Evolutionary conservation across 2,888 invertebrate genomes (phyloP).

Genomic region (Sialis lutaria): DNA sequence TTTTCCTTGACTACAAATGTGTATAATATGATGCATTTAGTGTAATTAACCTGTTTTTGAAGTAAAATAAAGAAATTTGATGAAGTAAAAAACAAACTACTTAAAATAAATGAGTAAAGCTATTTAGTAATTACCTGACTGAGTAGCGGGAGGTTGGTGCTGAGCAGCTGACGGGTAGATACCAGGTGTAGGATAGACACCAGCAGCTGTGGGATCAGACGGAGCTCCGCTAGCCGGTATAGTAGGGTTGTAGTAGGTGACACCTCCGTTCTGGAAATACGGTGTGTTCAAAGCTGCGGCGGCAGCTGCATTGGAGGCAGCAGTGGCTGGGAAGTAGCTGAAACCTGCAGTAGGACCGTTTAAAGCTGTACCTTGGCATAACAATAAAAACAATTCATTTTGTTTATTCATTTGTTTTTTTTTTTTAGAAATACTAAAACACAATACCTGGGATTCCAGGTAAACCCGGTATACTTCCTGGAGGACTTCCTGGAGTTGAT

Average conservation of each 20-base stretch:
- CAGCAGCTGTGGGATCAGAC: conserved; percentile 1
- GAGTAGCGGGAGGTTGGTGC: neutral
- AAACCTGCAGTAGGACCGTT: conserved; percentile 4
- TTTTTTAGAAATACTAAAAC: neutral
- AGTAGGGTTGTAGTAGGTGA: conserved; percentile 9
- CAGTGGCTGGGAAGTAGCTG: conserved; percentile 23
- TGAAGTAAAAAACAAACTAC: too few relatives aligned
- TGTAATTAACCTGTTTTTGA: too few relatives aligned
- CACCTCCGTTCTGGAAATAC: conserved; percentile 21
- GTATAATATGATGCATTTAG: too few relatives aligned
- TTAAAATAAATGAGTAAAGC: too few relatives aligned
- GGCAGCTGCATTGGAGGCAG: conserved; percentile 19
- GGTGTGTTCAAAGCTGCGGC: conserved; percentile 25
- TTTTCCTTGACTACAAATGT: too few relatives aligned
- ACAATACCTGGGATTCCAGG: conserved; percentile 2
- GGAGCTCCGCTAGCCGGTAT: conserved; percentile 1
- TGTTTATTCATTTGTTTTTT: too few relatives aligned
- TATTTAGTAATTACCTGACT: neutral
- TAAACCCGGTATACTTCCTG: conserved; percentile 3
- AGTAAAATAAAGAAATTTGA: too few relatives aligned
- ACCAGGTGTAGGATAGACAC: neutral
- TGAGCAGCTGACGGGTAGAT: conserved; percentile 1
- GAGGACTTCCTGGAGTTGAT: conserved; percentile 30
- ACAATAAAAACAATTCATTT: too few relatives aligned
- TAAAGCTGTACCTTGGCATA: conserved; percentile 1